Base-by-base conservation (phyloP, 2,888 invertebrate genomes). In the Melieria crassipennis region DNA sequence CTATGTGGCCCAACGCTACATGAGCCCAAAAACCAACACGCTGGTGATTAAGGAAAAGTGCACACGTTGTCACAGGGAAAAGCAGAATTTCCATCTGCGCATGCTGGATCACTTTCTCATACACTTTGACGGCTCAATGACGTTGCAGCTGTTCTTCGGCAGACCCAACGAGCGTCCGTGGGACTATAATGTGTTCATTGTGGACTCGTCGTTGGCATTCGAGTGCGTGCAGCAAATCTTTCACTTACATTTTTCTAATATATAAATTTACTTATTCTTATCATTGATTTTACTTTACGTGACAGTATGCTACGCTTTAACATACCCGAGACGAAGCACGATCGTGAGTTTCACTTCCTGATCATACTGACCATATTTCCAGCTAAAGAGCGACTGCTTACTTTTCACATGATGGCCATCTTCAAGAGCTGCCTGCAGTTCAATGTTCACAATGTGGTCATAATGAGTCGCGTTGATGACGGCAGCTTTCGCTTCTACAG, bases 271-370 rank as follows among this genome's bases (percentile, higher is more conserved):
- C 3, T 11, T 3, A 52, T 16, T 11, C 0, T 4, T 56, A 13
- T 55, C 10, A 13, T 62, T 45, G 10, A 5, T 42, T 13, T 50
- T 63, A 7, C 13, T 56, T 56, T 61, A 50, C 55, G 16, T 43
- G n/a, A 48, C 30, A 84, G 79, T 0, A 47, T 71, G 1, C 60
- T 84, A 2, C 75, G 77, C 7, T 65, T 76, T 3, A 71, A 46
- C 11, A 73, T 79, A 9, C 77, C 80, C 4, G 43, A 74, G 5
- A 73, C 75, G 0, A 10, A 64, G 13, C 72, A 78, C 16, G 83
- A 83, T n/a, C 78, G 79, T 1, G 77, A 81, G 45, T 82, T 79
- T 57, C 80, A 79, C 62, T 82, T 82, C 62, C 65, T 83, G 6
- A 77, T 84, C 4, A 72, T 84, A 42, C 60, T 83, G 9, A 79